A percentile compares a stretch with the other conserved stretches of the same genome.
These are phyloP conservation scores for Drosophila merina DNA, from an alignment of 2,888 invertebrate species.

Conservation along the genomic window DNA sequence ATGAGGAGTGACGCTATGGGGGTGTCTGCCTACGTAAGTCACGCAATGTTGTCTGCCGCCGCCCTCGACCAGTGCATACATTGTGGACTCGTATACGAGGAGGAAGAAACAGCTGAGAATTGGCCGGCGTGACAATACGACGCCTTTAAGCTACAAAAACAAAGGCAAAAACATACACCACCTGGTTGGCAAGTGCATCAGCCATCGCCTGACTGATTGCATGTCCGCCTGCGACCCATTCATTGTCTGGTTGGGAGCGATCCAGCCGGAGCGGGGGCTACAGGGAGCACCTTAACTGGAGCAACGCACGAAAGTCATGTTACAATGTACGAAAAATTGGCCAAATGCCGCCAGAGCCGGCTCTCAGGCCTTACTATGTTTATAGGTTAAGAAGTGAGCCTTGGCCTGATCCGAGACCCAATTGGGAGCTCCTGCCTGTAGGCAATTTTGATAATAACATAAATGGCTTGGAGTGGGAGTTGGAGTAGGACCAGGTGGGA, in stretches of 20 bases:
- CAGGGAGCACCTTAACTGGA: slow-evolving; percentile 64
- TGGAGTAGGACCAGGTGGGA: neutral
- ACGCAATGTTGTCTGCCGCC: slow-evolving; percentile 60
- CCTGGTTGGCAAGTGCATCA: slow-evolving; percentile 67
- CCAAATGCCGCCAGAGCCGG: slow-evolving; percentile 46
- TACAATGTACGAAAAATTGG: slow-evolving; percentile 65
- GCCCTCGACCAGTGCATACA: slow-evolving; percentile 13
- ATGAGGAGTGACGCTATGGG: neutral
- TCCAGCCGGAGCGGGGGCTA: neutral
- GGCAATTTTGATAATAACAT: slow-evolving; percentile 76
- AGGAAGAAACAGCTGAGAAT: slow-evolving; percentile 46
- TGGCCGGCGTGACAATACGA: slow-evolving; percentile 71
- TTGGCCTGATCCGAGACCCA: slow-evolving; percentile 49
- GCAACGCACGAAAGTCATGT: slow-evolving; percentile 79
- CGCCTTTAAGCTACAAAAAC: slow-evolving; percentile 52
- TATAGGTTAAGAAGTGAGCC: slow-evolving; percentile 78
- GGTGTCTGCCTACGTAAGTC: slow-evolving; percentile 74
- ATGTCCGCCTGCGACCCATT: slow-evolving; percentile 63
- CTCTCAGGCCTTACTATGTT: slow-evolving; percentile 62
- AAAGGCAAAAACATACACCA: slow-evolving; percentile 28
- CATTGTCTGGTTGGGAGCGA: slow-evolving; percentile 39
- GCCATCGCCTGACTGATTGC: slow-evolving; percentile 68
- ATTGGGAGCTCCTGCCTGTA: slow-evolving; percentile 23
- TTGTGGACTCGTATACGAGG: slow-evolving; percentile 7
- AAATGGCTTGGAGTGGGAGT: slow-evolving; percentile 26